Base-by-base conservation (phyloP, 2,797 vertebrate species). In the Enteromius paludinosus region DNA sequence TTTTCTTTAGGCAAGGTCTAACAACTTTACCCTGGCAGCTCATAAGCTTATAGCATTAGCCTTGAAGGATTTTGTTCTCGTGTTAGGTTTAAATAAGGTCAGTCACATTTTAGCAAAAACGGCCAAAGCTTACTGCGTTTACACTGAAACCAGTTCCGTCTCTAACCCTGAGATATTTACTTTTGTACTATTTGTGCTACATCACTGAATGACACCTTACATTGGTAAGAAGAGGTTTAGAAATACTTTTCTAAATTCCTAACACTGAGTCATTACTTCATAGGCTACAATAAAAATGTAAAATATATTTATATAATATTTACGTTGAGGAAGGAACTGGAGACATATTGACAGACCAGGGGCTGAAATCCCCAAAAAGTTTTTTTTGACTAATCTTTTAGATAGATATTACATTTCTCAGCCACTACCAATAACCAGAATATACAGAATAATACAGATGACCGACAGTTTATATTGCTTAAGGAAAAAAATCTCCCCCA, bases 11-110 rank as follows among this genome's bases (percentile, higher is more conserved):
- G 43, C 25, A 47, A 10, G 23, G 43, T 70, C 23, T 47, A 18
- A 52, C 45, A 20, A 52, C 49, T 33, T 47, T 52, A 14, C 10
- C 28, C 45, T 52, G 28, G 45, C 18, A 72, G 28, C 49, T 72
- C 10, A 14, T 41, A 74, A 59, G 52, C 33, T 59, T 14, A 30
- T 15, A 62, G 14, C 25, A 62, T 25, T 74, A 56, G 23, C n/a
- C 74, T 30, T 43, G 3, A 47, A 43, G 54, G n/a, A 43, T 75
- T 61, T 76, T 75, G 35, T 35, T n/a, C 25, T 61, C 59, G 30
- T 62, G 28, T 20, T 33, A 72, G 17, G 56, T 76, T 61, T 62
- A 47, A 18, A n/a, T 64, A 5, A 62, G 23, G 23, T 14, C 56
- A 76, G 38, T 43, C 54, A 43, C 41, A 43, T 45, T 76, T 76